Conservation (phyloP, 2,797 vertebrate genomes). For the Taeniopygia guttata region DNA sequence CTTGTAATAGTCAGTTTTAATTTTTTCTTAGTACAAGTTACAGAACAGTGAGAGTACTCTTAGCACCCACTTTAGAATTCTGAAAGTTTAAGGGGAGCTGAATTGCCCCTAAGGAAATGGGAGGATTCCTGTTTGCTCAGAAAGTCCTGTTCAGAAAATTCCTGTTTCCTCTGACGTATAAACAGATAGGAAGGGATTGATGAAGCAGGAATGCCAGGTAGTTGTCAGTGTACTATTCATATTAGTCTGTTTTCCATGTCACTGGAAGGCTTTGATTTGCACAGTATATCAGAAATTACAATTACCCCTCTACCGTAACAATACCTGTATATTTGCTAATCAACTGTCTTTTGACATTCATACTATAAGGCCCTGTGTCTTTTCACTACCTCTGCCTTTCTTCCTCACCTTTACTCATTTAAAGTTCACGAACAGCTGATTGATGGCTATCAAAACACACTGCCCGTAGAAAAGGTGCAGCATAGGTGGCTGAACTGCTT, state of each 20-base stretch:
- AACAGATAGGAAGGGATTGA: not conserved
- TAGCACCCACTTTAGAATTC: not conserved
- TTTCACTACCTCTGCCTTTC: not conserved
- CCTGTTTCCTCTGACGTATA: not conserved
- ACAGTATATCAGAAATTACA: not conserved
- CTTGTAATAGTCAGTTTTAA: constrained; percentile 1
- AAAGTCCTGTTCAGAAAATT: not conserved
- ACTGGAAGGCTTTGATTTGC: not conserved
- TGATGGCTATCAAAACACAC: not conserved
- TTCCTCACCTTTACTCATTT: not conserved
- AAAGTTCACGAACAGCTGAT: not conserved
- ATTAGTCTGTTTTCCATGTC: not conserved
- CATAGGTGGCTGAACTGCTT: not conserved
- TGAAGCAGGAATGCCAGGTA: not conserved
- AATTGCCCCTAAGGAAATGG: not conserved
- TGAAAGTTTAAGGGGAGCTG: not conserved
- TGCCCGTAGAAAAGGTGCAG: not conserved
- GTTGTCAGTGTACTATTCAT: not conserved
- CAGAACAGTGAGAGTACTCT: not conserved
- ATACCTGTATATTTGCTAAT: not conserved
- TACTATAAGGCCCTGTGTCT: not conserved
- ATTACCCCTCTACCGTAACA: not conserved
- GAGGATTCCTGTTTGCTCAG: not conserved
- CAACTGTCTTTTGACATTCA: not conserved
- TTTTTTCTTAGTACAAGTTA: not conserved